Evolutionary conservation across 2,113 vertebrate species (phyloP), one percentile per base, ranked within the genome.

Genomic region (Centrocercus urophasianus): DNA sequence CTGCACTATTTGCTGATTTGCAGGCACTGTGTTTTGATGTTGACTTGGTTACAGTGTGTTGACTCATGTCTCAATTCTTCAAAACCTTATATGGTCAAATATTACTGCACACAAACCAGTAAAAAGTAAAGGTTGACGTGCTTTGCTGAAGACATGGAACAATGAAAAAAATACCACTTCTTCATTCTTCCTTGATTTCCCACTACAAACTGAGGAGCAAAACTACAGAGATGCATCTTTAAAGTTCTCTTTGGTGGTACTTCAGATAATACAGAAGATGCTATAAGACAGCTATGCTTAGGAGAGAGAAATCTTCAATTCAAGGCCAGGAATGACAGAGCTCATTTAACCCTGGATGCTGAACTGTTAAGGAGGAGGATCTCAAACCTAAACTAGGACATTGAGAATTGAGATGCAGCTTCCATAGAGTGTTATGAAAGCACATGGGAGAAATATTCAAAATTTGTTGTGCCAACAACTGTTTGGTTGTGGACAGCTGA

Each of bases 1-100:
- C 63, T 18, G 2, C 71, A 36, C 10, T 81, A 6, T 32, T 42
- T 70, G 34, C 73, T 0, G 6, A 48, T 83, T 80, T 81, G 12
- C 40, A 90, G n/a, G 21, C 42, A 10, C 40, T 78, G 28, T 88
- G 57, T 90, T 83, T 93, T n/a, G 48, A 2, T 81, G 93, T 91
- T 96, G 79, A 95, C 88, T 88, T 88, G 72, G 88, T 95, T 96
- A 81, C 93, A 81, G 72, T 28, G 20, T 52, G 71, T 64, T 97
- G 93, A 90, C 38, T 95, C 93, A 93, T 80, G 57, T 61, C 57
- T 91, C 59, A 75, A 32, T 69, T 74, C 75, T 63, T 86, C 63
- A 88, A 22, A 91, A 45, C 85, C 65, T 90, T 88, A 77, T 65
- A 83, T 36, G 52, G 94, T 59, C 83, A 94, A 86, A 90, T 76